Evolutionary conservation across 2,888 invertebrate genomes (phyloP).

Genomic region (Miltochrista miniata): DNA sequence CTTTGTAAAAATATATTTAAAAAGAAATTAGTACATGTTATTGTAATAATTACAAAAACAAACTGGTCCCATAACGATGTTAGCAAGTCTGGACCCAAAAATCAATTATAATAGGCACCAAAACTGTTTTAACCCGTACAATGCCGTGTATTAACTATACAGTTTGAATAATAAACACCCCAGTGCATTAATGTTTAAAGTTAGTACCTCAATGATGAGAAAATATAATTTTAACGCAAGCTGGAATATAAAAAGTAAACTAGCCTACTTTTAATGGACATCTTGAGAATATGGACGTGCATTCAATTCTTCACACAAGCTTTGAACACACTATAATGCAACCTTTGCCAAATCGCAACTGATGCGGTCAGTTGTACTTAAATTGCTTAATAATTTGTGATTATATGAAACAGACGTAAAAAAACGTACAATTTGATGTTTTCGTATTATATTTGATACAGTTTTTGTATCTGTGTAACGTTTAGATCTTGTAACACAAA

Average conservation of each 20-base stretch:
- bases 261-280: slow-evolving; percentile 68
- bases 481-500: no score
- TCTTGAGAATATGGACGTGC: slow-evolving; percentile 39
- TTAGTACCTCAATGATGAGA: slow-evolving; percentile 70
- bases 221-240: slow-evolving; percentile 66
- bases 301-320: slow-evolving; percentile 33
- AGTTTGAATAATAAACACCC: slow-evolving; percentile 67
- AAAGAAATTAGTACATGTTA: neutral
- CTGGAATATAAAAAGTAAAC: slow-evolving; percentile 63
- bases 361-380: slow-evolving; percentile 11
- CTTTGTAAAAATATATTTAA: neutral
- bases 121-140: slow-evolving; percentile 15
- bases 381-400: slow-evolving; percentile 1
- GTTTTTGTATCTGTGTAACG: no score
- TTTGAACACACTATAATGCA: slow-evolving; percentile 23
- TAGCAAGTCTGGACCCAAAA: slow-evolving; percentile 3
- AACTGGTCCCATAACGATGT: slow-evolving; percentile 31
- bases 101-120: neutral
- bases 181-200: slow-evolving; percentile 67
- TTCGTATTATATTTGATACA: no score
- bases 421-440: no score
- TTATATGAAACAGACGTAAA: no score
- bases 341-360: slow-evolving; percentile 9
- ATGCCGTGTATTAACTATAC: slow-evolving; percentile 26
- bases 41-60: slow-evolving; percentile 16